A percentile compares a stretch with the other conserved stretches of the same genome.
Evolutionary conservation across 2,797 vertebrate species (phyloP).

Genomic region (Yasuhikotakia modesta): DNA sequence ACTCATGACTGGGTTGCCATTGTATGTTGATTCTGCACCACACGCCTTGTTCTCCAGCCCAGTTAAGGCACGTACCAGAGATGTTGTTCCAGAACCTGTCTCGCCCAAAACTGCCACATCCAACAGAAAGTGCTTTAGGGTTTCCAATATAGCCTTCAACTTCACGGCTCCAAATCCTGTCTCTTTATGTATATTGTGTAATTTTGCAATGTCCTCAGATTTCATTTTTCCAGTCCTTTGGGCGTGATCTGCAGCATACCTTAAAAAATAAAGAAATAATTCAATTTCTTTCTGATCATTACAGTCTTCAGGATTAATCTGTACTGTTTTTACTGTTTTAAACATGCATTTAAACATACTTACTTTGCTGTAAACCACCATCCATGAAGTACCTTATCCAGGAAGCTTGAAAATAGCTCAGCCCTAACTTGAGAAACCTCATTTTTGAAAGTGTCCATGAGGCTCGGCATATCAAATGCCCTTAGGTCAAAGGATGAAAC

Average conservation of each 20-base stretch:
- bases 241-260: not conserved
- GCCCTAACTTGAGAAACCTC: slow-evolving; percentile 35
- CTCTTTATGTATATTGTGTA: slow-evolving; percentile 24
- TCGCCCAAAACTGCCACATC: slow-evolving; percentile 54
- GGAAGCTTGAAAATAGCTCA: slow-evolving; percentile 45
- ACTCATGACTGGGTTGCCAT: slow-evolving; percentile 28
- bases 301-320: no score
- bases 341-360: slow-evolving; percentile 27
- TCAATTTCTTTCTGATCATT: not conserved
- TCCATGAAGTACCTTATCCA: slow-evolving; percentile 38
- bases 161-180: slow-evolving; percentile 11
- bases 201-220: slow-evolving; percentile 27
- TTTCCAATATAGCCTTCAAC: slow-evolving; percentile 32
- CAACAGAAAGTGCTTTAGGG: slow-evolving; percentile 47
- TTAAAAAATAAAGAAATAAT: not conserved
- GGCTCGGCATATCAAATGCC: slow-evolving; percentile 45
- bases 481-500: slow-evolving; percentile 41
- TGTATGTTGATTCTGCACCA: not conserved
- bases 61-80: slow-evolving; percentile 42
- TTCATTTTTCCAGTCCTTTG: slow-evolving; percentile 41
- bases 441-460: slow-evolving; percentile 37
- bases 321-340: not conserved
- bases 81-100: slow-evolving; percentile 38
- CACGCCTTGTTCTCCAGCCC: slow-evolving; percentile 2
- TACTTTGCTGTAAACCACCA: slow-evolving; percentile 20